A percentile compares a stretch with the other conserved stretches of the same genome.
These are phyloP conservation scores for human DNA, from an alignment of 2,113 vertebrate genomes.

Conservation along the genomic window GRCh38 chr2:28799501-28800000, in stretches of 20 bases:
- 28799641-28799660: conserved; percentile 88
- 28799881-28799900: conserved; percentile 65
- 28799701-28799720: conserved; percentile 84
- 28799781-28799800: conserved; percentile 78
- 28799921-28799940: conserved; percentile 66
- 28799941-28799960: conserved; percentile 74
- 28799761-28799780: conserved; percentile 76
- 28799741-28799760: conserved; percentile 79
- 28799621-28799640: conserved; percentile 89
- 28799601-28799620: conserved; percentile 86
- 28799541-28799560: conserved; percentile 82
- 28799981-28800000: conserved; percentile 80
- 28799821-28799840: conserved; percentile 69
- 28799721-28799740: conserved; percentile 77
- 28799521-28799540: conserved; percentile 81
- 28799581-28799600: conserved; percentile 87
- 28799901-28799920: conserved; percentile 62
- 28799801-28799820: conserved; percentile 67
- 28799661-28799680: conserved; percentile 86
- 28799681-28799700: conserved; percentile 85
- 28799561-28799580: conserved; percentile 87
- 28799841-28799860: conserved; percentile 69
- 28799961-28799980: conserved; percentile 76
- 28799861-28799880: conserved; percentile 75
- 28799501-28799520: conserved; percentile 84